Evolutionary conservation across 2,888 invertebrate genomes (phyloP).

Genomic region (Caenorhabditis imperialis): DNA sequence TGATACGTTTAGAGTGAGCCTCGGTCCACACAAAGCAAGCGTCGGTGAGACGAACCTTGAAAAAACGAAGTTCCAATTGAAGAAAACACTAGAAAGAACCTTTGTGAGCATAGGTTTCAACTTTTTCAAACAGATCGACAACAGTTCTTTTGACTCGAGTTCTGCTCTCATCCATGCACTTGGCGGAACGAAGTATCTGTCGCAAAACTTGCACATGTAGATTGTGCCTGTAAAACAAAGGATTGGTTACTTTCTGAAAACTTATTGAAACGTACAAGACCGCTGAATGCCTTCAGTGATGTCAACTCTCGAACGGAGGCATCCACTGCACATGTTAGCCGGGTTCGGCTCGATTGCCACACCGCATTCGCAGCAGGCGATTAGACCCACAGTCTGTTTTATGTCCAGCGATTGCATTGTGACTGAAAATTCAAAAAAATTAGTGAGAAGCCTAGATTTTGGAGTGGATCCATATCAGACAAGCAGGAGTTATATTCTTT

Average conservation of each 20-base stretch:
- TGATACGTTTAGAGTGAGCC: constrained; percentile 96
- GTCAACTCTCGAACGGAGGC: constrained; percentile 91
- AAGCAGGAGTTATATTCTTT: too few species aligned
- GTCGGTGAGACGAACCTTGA: constrained; percentile 90
- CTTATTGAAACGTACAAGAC: constrained; percentile 79
- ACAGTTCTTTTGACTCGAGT: constrained; percentile 81
- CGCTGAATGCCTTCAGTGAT: constrained; percentile 97
- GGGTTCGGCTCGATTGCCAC: constrained; percentile 92
- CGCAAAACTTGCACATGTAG: constrained; percentile 80
- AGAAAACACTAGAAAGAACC: constrained; percentile 18
- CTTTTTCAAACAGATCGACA: constrained; percentile 88
- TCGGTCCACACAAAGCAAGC: constrained; percentile 99
- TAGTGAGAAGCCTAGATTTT: neutral
- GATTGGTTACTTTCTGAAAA: too few species aligned
- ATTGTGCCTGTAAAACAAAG: constrained; percentile 68
- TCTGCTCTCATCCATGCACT: constrained; percentile 85
- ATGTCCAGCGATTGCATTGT: constrained; percentile 53
- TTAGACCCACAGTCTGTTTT: constrained; percentile 64
- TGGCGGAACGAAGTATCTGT: constrained; percentile 90
- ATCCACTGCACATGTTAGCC: constrained; percentile 96
- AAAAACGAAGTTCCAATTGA: too few species aligned
- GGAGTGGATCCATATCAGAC: neutral
- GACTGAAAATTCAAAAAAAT: constrained; percentile 1
- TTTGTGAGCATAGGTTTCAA: constrained; percentile 81
- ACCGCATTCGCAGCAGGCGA: constrained; percentile 92